Evolutionary conservation across 2,888 invertebrate genomes (phyloP).

Genomic region (Gibbula magus): DNA sequence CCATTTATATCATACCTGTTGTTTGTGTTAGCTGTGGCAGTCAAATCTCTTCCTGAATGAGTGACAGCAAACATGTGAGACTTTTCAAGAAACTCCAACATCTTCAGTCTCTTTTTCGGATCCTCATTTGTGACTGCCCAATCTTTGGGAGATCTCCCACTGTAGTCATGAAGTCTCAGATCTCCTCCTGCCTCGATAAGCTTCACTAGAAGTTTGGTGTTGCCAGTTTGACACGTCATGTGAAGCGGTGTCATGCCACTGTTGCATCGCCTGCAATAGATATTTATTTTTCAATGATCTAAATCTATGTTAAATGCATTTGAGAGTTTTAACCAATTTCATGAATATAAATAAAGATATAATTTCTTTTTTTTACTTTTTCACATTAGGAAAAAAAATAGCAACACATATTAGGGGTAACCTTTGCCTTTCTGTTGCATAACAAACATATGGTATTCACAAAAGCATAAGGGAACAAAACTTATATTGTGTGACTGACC

Average conservation of each 20-base stretch:
- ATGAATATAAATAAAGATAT: too few relatives aligned
- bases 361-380: too few relatives aligned
- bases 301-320: too few relatives aligned
- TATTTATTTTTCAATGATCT: background rate
- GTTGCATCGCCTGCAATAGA: slow-evolving; percentile 66
- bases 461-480: too few relatives aligned
- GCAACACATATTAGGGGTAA: too few relatives aligned
- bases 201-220: slow-evolving; percentile 67
- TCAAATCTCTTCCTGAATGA: slow-evolving; percentile 52
- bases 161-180: slow-evolving; percentile 74
- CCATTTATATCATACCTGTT: background rate
- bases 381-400: too few relatives aligned
- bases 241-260: slow-evolving; percentile 75
- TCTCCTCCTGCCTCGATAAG: slow-evolving; percentile 76
- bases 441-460: too few relatives aligned
- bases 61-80: slow-evolving; percentile 68
- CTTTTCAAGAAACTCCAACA: slow-evolving; percentile 71
- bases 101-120: slow-evolving; percentile 59
- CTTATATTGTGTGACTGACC: too few relatives aligned
- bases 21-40: slow-evolving; percentile 32
- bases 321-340: too few relatives aligned
- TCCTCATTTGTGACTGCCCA: slow-evolving; percentile 66
- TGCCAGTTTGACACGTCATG: slow-evolving; percentile 73
- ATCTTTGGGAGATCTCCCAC: slow-evolving; percentile 70
- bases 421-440: too few relatives aligned